Evolutionary conservation across 2,888 invertebrate genomes (phyloP), one percentile per base, ranked within the genome.

Genomic region (Drepanosiphum platanoidis): DNA sequence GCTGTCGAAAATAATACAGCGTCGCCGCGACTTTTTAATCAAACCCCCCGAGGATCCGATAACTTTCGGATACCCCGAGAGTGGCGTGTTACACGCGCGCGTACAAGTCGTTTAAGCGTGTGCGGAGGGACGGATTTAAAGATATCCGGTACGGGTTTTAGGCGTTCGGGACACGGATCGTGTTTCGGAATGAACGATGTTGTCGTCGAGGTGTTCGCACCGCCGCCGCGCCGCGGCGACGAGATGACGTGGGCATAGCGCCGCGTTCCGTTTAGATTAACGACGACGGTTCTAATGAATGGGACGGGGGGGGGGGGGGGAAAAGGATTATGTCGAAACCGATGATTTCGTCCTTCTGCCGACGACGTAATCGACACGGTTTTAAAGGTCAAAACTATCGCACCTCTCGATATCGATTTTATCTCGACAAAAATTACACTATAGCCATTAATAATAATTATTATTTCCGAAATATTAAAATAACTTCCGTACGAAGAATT

Each of bases 291-390:
- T 3, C 7, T 7, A 30, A 42, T 3, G 39, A 39, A 36, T 2
- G 64, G 61, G 22, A 42, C 3, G 34, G 8, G 34, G 27, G n/a
- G n/a, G 61, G 61, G 30, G 9, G 36, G 11, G 27, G 36, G 27
- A 78, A 32, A 42, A 78, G 11, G 39, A 78, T 78, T 32, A 18
- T 13, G 32, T 66, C 79, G 66, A 42, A 42, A 64, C 36, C 46
- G 18, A 46, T 30, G 8, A 2, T 61, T 1, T 9, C 27, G 27
- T 0, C 2, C 11, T 9, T 27, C 22, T 52, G 22, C 22, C 4
- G 11, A 27, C 30, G 30, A 9, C 27, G 3, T 27, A 13, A 64
- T 70, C 27, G 34, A 70, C 7, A 68, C 27, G 46, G 46, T 64
- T 42, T 39, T 39, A 9, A 18, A 61, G 18, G 18, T 61, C 32